A percentile compares a stretch with the other conserved stretches of the same genome.
Evolutionary conservation across 2,797 vertebrate genomes (phyloP).

Genomic region (Chaunax sp.): DNA sequence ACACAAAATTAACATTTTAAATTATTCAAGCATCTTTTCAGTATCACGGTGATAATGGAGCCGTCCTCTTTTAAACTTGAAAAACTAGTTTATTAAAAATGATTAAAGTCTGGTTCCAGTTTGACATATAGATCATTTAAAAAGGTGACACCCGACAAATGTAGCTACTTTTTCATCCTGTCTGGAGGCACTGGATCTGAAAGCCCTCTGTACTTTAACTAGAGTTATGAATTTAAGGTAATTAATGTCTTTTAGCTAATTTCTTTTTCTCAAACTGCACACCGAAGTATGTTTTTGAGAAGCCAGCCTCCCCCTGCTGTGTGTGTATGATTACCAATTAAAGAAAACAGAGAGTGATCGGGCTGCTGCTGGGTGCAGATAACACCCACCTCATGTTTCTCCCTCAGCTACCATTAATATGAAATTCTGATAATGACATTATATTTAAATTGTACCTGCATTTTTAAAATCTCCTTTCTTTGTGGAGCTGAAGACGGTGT

Average conservation of each 20-base stretch:
- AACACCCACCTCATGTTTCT: constrained; percentile 56
- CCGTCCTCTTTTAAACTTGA: too few species aligned
- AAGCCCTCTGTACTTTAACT: constrained; percentile 18
- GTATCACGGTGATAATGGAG: too few species aligned
- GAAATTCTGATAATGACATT: constrained; percentile 48
- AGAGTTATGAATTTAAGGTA: constrained; percentile 39
- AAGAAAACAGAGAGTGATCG: constrained; percentile 48
- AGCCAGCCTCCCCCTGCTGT: constrained; percentile 18
- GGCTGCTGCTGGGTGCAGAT: constrained; percentile 47
- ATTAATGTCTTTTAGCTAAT: constrained; percentile 39
- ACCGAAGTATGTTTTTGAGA: constrained; percentile 25
- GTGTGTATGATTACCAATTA: constrained; percentile 49
- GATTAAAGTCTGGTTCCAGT: constrained; percentile 1
- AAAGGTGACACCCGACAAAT: constrained; percentile 36
- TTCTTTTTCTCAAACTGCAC: constrained; percentile 15
- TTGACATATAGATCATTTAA: constrained; percentile 34
- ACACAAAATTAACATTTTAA: background rate
- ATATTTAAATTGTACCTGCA: constrained; percentile 53
- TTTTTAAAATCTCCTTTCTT: constrained; percentile 38
- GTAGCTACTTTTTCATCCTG: constrained; percentile 15
- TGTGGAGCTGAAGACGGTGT: constrained; percentile 33
- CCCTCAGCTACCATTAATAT: constrained; percentile 42
- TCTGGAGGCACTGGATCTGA: constrained; percentile 1
- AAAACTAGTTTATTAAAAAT: constrained; percentile 15
- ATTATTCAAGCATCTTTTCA: background rate